A percentile compares a stretch with the other conserved stretches of the same genome.
These are phyloP conservation scores for Unio pictorum DNA, from an alignment of 2,888 invertebrate genomes.

Conservation along the genomic window DNA sequence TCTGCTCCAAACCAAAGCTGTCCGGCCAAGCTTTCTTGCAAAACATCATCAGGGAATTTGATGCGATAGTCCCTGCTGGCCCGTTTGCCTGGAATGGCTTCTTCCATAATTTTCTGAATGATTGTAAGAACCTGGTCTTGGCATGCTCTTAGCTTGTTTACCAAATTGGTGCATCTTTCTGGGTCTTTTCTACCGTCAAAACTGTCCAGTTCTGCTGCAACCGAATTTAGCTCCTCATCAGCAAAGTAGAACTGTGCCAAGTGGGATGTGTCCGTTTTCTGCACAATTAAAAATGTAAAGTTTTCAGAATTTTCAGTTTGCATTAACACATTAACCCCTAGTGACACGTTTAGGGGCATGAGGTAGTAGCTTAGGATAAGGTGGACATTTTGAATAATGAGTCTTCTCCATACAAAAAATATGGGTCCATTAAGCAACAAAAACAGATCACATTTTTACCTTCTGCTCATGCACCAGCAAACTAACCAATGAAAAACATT, in stretches of 20 bases:
- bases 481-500: too few species aligned
- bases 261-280: conserved; percentile 83
- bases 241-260: conserved; percentile 98
- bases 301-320: neutral
- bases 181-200: conserved; percentile 99
- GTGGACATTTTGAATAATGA: too few species aligned
- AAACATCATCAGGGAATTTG: conserved; percentile 98
- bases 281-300: conserved; percentile 7
- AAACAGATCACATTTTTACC: too few species aligned
- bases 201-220: conserved; percentile 96
- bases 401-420: too few species aligned
- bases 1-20: conserved; percentile 99
- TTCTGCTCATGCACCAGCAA: too few species aligned
- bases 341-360: too few species aligned
- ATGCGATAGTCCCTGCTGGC: conserved; percentile 95
- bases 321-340: too few species aligned
- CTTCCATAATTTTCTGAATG: conserved; percentile 96
- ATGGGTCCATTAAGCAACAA: too few species aligned
- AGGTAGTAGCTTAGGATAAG: too few species aligned
- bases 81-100: conserved; percentile 86
- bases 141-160: conserved; percentile 86
- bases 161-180: conserved; percentile 93
- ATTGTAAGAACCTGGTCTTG: conserved; percentile 90
- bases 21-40: conserved; percentile 97
- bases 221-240: conserved; percentile 94